Base-by-base conservation (phyloP, 2,113 vertebrate genomes). In the Gavialis gangeticus region DNA sequence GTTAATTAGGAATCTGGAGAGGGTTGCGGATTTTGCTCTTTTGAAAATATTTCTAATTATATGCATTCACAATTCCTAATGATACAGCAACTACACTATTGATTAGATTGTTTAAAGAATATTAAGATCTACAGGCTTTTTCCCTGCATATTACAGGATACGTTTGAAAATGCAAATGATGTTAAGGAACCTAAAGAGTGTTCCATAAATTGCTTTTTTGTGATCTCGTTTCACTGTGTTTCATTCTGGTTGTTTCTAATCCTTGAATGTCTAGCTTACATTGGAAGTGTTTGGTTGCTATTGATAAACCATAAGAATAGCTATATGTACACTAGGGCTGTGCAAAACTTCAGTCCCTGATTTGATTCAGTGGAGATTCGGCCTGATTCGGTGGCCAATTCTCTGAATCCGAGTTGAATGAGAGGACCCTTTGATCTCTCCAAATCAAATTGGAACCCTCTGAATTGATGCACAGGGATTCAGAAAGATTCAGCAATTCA, bases 261-360 rank as follows among this genome's bases (percentile, higher is more conserved):
- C 58, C 30, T 84, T 90, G n/a, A 80, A 46, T 85, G 91, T 67
- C 84, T 64, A 75, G 21, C 82, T 92, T 95, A 92, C 62, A 81
- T 58, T 69, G 86, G 84, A 90, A 59, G 62, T 69, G 87, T 71
- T 90, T n/a, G 82, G 60, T 71, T 67, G 34, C 80, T 93, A 88
- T 94, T 94, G 88, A 90, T 71, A 89, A 71, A 56, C 34, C 87
- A 92, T 88, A 90, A 69, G 82, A 96, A 86, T 30, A 90, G 62
- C 85, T 56, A 88, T 46, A 46, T 46, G 46, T 46, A 46, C 46
- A 46, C 9, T 46, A 46, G 46, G 46, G 46, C 46, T 46, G 46
- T 46, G 46, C 46, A 46, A 46, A 46, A 9, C 46, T 46, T 46
- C 9, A 9, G 46, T 46, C 46, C 46, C 46, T 46, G 46, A 46